Conservation (phyloP, 1,140 invertebrate genomes). For the Thaumetopoea pityocampa region DNA sequence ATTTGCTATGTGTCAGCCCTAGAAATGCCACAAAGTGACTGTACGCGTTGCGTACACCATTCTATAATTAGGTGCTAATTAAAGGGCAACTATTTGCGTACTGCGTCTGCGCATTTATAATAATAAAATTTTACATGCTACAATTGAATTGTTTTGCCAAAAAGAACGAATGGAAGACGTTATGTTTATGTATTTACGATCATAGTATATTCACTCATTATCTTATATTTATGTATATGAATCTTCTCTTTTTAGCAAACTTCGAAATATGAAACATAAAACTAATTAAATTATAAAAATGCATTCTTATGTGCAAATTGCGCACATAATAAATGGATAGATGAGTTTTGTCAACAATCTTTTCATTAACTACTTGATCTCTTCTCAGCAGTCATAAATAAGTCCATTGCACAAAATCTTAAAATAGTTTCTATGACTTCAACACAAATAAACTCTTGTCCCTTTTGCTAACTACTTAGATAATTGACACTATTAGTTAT, state of each 20-base stretch:
- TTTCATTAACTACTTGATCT: slow-evolving; percentile 33
- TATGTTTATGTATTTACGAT: slow-evolving; percentile 28
- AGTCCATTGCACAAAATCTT: slow-evolving; percentile 68
- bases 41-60: too few relatives aligned
- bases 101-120: too few relatives aligned
- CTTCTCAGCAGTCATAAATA: slow-evolving; percentile 37
- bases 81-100: too few relatives aligned
- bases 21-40: too few relatives aligned
- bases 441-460: slow-evolving; percentile 68
- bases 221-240: slow-evolving; percentile 23
- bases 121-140: slow-evolving; percentile 47
- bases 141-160: slow-evolving; percentile 63
- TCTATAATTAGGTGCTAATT: too few relatives aligned
- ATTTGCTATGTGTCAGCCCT: too few relatives aligned
- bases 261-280: slow-evolving; percentile 40
- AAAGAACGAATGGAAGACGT: slow-evolving; percentile 70
- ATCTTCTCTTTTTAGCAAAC: slow-evolving; percentile 47
- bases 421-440: slow-evolving; percentile 59
- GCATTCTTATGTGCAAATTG: slow-evolving; percentile 49
- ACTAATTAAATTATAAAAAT: slow-evolving; percentile 70
- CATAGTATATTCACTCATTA: slow-evolving; percentile 19
- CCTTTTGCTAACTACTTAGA: slow-evolving; percentile 62
- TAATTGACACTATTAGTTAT: slow-evolving; percentile 71
- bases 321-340: slow-evolving; percentile 23
- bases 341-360: slow-evolving; percentile 51